Conservation (phyloP, 2,113 vertebrate genomes). For the Tenebrosternarchus preto region DNA sequence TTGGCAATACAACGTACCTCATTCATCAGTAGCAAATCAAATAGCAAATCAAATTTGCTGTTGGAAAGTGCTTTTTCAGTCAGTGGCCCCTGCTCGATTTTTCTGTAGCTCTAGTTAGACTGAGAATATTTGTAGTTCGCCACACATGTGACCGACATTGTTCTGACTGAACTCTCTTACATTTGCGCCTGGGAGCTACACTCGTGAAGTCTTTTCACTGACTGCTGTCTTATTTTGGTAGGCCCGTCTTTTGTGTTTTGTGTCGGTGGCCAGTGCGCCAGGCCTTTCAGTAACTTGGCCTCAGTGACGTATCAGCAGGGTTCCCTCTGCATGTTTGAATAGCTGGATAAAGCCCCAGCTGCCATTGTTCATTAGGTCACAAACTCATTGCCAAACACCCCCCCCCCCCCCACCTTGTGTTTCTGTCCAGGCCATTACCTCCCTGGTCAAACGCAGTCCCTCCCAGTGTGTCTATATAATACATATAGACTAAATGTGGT, state of each 20-base stretch:
- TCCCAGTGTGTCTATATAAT: no score
- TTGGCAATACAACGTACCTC: no score
- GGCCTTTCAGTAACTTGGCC: constrained; percentile 47
- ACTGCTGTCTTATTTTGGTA: background rate
- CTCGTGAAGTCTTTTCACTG: background rate
- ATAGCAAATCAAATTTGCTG: no score
- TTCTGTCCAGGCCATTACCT: background rate
- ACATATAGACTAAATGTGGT: background rate
- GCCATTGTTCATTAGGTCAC: constrained; percentile 58
- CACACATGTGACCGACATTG: no score
- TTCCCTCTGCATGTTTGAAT: constrained; percentile 40
- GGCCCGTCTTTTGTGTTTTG: constrained; percentile 36
- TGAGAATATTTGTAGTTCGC: background rate
- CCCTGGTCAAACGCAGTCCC: background rate
- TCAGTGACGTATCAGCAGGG: constrained; percentile 48
- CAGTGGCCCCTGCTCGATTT: no score
- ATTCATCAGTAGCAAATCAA: no score
- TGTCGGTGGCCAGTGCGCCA: constrained; percentile 37
- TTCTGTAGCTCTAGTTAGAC: background rate
- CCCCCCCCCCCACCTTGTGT: constrained; percentile 18
- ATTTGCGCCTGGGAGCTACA: background rate
- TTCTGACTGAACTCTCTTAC: background rate
- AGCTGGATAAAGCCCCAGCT: constrained; percentile 54
- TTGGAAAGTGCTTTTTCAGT: no score
- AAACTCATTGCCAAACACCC: constrained; percentile 29